These are phyloP conservation scores for Lycorma delicatula DNA, from an alignment of 1,140 invertebrate genomes.

Conservation along the genomic window DNA sequence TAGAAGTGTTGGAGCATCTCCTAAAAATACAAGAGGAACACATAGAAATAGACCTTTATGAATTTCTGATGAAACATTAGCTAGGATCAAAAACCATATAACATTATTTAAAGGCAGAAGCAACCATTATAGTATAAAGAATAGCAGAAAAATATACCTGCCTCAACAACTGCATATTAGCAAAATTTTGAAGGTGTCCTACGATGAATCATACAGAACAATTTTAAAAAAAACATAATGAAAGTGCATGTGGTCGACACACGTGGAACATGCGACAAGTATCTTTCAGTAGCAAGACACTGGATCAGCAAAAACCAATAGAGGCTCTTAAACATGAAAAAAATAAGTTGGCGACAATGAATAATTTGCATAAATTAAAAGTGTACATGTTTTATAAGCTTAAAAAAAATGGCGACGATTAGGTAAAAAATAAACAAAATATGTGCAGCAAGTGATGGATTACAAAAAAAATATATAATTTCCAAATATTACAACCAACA, in stretches of 20 bases:
- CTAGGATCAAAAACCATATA: not conserved
- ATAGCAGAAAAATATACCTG: constrained; percentile 19
- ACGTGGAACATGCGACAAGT: not conserved
- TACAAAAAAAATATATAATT: constrained; percentile 19
- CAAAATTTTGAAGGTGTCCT: constrained; percentile 17
- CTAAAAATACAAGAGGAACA: not conserved
- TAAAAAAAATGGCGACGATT: constrained; percentile 15
- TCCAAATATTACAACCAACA: constrained; percentile 24
- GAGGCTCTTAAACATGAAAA: too few relatives aligned
- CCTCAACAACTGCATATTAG: constrained; percentile 18
- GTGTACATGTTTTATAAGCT: constrained; percentile 26
- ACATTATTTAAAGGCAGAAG: constrained; percentile 12
- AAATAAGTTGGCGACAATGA: not conserved
- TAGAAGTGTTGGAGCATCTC: not conserved
- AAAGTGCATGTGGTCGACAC: not conserved
- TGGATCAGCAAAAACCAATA: not conserved
- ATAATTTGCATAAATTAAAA: constrained; percentile 15
- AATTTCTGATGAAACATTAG: not conserved
- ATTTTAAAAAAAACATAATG: not conserved
- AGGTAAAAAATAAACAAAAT: constrained; percentile 7
- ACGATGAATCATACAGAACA: constrained; percentile 7
- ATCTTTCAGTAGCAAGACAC: too few relatives aligned
- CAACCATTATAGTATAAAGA: constrained; percentile 16
- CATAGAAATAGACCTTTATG: not conserved
- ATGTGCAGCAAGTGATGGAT: constrained; percentile 25